These are phyloP conservation scores for Reinhardtius hippoglossoides DNA, from an alignment of 2,113 vertebrate genomes.

Conservation along the genomic window DNA sequence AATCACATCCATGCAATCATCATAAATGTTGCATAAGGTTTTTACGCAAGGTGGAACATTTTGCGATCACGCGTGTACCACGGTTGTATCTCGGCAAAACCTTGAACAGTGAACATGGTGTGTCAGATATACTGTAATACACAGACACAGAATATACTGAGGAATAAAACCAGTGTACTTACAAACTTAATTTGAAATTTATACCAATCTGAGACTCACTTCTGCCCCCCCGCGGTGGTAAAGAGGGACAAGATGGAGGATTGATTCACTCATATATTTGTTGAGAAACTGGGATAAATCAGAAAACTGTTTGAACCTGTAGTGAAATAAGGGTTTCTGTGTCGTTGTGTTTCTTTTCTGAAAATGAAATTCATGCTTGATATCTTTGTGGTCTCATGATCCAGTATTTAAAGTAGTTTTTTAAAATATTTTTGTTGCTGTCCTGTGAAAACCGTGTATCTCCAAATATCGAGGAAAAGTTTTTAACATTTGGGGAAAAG, in stretches of 20 bases:
- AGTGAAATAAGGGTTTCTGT: background rate
- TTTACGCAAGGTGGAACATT: background rate
- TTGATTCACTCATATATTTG: too few relatives aligned
- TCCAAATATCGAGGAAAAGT: background rate
- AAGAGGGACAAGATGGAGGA: too few relatives aligned
- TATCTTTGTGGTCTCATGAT: background rate
- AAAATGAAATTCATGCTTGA: conserved; percentile 19
- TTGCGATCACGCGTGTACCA: too few relatives aligned
- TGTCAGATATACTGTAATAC: background rate
- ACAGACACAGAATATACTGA: background rate
- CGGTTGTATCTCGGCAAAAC: background rate
- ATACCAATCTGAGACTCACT: background rate
- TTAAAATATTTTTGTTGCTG: background rate
- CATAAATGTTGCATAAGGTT: background rate
- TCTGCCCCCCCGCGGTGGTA: too few relatives aligned
- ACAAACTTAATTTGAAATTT: too few relatives aligned
- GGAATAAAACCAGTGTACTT: background rate
- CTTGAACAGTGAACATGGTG: conserved; percentile 14
- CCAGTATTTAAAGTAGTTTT: background rate
- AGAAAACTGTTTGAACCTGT: background rate
- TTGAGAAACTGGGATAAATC: too few relatives aligned
- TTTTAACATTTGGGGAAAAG: conserved; percentile 5
- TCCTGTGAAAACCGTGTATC: background rate
- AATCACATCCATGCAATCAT: background rate
- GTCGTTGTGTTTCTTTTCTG: background rate